Evolutionary conservation across 30 jellyfish, hydroid and myxozoan genomes (phyloP).

Genomic region (Cassiopea andromeda): DNA sequence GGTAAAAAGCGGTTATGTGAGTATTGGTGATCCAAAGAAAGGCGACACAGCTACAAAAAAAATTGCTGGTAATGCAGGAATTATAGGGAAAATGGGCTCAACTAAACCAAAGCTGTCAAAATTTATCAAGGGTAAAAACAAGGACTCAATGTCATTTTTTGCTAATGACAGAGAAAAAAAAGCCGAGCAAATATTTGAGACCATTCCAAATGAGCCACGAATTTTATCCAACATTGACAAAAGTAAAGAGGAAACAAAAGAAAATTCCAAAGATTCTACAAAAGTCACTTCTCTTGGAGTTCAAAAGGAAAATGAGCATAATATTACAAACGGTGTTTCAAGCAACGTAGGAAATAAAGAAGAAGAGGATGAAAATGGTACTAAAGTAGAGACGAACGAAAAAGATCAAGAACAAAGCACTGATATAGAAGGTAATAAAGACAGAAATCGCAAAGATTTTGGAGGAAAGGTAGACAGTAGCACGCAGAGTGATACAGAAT

Average conservation of each 20-base stretch:
- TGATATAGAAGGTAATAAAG: constrained; percentile 2
- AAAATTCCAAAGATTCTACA: not conserved
- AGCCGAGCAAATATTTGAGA: constrained; percentile 29
- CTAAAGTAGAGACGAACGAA: constrained; percentile 6
- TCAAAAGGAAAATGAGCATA: constrained; percentile 26
- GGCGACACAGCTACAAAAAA: not conserved
- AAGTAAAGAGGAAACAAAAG: constrained; percentile 22
- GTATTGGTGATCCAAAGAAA: constrained; percentile 42
- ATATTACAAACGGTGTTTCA: constrained; percentile 40
- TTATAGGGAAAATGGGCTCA: not conserved
- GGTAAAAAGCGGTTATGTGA: constrained; percentile 12
- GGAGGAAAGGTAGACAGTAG: not conserved
- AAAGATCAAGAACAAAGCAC: not conserved
- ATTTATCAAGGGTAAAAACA: constrained; percentile 23
- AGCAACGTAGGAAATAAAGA: constrained; percentile 26
- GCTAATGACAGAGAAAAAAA: not conserved
- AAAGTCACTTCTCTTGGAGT: constrained; percentile 29
- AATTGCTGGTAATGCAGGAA: not conserved
- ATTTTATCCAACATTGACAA: constrained; percentile 7
- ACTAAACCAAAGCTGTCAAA: constrained; percentile 44
- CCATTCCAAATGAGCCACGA: constrained; percentile 63
- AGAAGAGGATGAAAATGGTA: constrained; percentile 1
- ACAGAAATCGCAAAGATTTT: not conserved
- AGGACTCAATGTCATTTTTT: constrained; percentile 19
- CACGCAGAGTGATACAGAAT: not conserved